These are phyloP conservation scores for Eulithis prunata DNA, from an alignment of 2,888 invertebrate genomes.

Conservation along the genomic window DNA sequence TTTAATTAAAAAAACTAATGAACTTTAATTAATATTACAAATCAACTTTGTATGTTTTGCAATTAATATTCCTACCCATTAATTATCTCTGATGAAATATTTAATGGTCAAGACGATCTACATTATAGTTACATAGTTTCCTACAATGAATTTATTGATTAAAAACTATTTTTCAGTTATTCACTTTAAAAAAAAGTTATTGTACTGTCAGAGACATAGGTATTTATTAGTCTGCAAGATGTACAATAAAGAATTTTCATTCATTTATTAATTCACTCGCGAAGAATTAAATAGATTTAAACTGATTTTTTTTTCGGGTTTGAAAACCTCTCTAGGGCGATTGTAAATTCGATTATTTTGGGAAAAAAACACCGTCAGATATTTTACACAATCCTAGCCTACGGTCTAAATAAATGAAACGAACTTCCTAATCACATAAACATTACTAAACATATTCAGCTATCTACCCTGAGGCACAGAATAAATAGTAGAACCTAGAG, in stretches of 20 bases:
- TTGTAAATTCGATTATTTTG: background rate
- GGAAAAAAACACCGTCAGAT: background rate
- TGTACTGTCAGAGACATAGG: too few relatives aligned
- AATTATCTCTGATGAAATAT: constrained; percentile 49
- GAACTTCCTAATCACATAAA: constrained; percentile 74
- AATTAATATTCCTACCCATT: constrained; percentile 15
- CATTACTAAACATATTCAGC: constrained; percentile 65
- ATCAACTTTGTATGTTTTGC: constrained; percentile 9
- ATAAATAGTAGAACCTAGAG: too few relatives aligned
- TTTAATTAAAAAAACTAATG: background rate
- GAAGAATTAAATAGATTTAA: too few relatives aligned
- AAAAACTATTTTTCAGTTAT: background rate
- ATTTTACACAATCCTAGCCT: constrained; percentile 38
- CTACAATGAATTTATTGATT: constrained; percentile 11
- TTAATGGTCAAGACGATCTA: constrained; percentile 21
- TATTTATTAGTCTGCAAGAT: too few relatives aligned
- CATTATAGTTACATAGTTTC: constrained; percentile 4
- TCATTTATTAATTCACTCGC: too few relatives aligned
- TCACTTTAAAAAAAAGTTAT: too few relatives aligned
- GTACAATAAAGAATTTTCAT: too few relatives aligned
- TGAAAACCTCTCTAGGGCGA: too few relatives aligned
- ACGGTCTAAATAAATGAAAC: constrained; percentile 44
- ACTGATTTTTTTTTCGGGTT: too few relatives aligned
- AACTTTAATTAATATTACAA: constrained; percentile 9
- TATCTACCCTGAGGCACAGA: constrained; percentile 53